These are phyloP conservation scores for Drosophila suboccidentalis DNA, from an alignment of 2,888 invertebrate species.

Conservation along the genomic window DNA sequence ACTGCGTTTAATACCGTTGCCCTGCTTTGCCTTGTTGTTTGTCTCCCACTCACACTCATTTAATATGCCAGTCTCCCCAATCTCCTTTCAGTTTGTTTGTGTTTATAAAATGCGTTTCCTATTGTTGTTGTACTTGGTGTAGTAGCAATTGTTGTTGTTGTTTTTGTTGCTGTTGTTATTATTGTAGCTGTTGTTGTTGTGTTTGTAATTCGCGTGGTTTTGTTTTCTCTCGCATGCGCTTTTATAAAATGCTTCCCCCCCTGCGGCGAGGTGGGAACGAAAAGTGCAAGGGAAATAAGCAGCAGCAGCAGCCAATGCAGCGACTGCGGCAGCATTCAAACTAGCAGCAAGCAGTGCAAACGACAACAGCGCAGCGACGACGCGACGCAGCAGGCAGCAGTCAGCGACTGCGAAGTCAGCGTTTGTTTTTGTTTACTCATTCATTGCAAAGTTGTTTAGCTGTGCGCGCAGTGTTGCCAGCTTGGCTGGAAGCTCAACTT, in stretches of 20 bases:
- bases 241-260: conserved; percentile 57
- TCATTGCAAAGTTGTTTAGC: conserved; percentile 78
- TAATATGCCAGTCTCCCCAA: conserved; percentile 17
- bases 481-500: conserved; percentile 38
- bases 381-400: conserved; percentile 2
- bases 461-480: conserved; percentile 67
- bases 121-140: conserved; percentile 61
- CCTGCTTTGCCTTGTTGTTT: conserved; percentile 8
- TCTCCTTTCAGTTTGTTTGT: conserved; percentile 56
- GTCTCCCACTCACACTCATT: conserved; percentile 16
- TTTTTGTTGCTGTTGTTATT: conserved; percentile 12
- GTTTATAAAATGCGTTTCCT: conserved; percentile 64
- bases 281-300: conserved; percentile 75
- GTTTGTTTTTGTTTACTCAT: conserved; percentile 80
- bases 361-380: conserved; percentile 10
- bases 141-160: conserved; percentile 45
- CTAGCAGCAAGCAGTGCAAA: conserved; percentile 24
- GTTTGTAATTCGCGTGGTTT: conserved; percentile 70
- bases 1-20: conserved; percentile 48
- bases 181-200: conserved; percentile 40
- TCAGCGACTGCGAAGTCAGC: conserved; percentile 53
- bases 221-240: conserved; percentile 72
- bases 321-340: conserved; percentile 21
- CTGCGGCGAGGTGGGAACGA: conserved; percentile 46
- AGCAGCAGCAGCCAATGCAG: no score